Percentiles rank a stretch among this genome's conserved stretches.
Evolutionary conservation across 2,797 vertebrate genomes (phyloP).

Genomic region (Paguma larvata): DNA sequence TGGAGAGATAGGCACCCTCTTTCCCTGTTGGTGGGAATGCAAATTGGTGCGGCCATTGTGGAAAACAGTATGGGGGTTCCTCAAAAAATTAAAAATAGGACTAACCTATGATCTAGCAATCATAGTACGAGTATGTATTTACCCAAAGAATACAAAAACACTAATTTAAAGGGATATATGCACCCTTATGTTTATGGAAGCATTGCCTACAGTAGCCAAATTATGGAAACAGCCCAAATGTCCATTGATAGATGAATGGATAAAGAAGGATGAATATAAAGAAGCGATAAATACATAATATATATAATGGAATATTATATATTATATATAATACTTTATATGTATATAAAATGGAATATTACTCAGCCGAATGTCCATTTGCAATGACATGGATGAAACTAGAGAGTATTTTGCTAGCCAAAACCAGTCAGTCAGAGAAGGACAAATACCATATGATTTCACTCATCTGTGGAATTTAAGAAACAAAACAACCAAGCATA

Average conservation of each 20-base stretch:
- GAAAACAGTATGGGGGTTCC: no score
- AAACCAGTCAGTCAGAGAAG: not conserved
- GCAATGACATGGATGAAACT: not conserved
- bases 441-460: not conserved
- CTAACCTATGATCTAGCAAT: not conserved
- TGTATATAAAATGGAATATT: not conserved
- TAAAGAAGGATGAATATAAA: not conserved
- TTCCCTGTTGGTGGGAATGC: no score
- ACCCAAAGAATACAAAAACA: not conserved
- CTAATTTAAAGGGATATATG: not conserved
- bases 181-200: no score
- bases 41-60: no score
- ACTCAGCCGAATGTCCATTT: not conserved
- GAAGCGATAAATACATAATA: not conserved
- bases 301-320: no score
- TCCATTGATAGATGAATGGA: not conserved
- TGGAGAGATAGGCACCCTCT: no score
- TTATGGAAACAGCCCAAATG: not conserved
- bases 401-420: not conserved
- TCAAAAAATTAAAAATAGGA: not conserved
- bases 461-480: not conserved
- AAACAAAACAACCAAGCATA: not conserved
- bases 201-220: not conserved
- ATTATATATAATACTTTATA: no score
- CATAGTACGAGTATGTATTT: not conserved